Evolutionary conservation across 2,888 invertebrate species (phyloP), one percentile per base, ranked within the genome.

Genomic region (Cryptocephalus moraei): DNA sequence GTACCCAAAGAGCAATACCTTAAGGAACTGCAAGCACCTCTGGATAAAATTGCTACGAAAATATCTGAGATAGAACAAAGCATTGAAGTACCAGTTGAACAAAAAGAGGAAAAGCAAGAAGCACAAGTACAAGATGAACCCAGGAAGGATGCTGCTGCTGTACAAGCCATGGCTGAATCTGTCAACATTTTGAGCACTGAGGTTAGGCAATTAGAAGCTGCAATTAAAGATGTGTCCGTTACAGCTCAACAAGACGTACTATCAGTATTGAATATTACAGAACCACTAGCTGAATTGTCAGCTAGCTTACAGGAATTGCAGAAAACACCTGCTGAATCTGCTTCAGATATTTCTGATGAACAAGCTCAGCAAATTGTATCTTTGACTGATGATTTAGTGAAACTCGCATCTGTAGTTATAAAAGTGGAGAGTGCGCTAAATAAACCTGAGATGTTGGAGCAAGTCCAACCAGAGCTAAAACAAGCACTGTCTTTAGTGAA

Each of bases 171-270:
- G n/a, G n/a, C n/a, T n/a, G n/a, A n/a, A n/a, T n/a, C n/a, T n/a
- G n/a, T n/a, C n/a, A n/a, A n/a, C n/a, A n/a, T n/a, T n/a, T n/a
- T n/a, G n/a, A n/a, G n/a, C n/a, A n/a, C n/a, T n/a, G n/a, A n/a
- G n/a, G n/a, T n/a, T n/a, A n/a, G n/a, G 8, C 52, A 50, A 45
- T 40, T 47, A 8, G 43, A 53, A 45, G 48, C 49, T 8, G 32
- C 48, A 6, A 33, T 44, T 9, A 9, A 43, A 43, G n/a, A n/a
- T n/a, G n/a, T n/a, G n/a, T n/a, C n/a, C n/a, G n/a, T n/a, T n/a
- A n/a, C n/a, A n/a, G 36, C 50, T 33, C 46, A 55, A 39, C 52
- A 58, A 46, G 52, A 51, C 33, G 44, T 53, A 11, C 11, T 52
- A 9, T 47, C 54, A 33, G 38, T 59, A 41, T 34, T 53, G n/a